Evolutionary conservation across 1,140 invertebrate genomes (phyloP), one percentile per base, ranked within the genome.

Genomic region (Dermatophagoides farinae): DNA sequence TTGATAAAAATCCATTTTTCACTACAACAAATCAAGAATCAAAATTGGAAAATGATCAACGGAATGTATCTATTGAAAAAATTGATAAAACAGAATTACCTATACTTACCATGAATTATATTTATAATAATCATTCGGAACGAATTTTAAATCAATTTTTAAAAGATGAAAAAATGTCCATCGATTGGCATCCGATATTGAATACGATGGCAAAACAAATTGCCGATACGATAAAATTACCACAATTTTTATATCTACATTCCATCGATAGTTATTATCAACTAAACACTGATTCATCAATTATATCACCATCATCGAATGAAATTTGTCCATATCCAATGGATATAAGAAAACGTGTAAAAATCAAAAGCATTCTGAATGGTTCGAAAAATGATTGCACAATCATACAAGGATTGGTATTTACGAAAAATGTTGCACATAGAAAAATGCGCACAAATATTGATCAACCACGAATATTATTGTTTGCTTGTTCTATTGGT

Each of bases 371-470:
- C 9, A 86, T 97, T n/a, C 84, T 97, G 52, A 75, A 79, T 12
- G 88, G 86, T 0, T 73, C 68, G 10, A 78, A 81, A 67, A 76
- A 75, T 37, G 86, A 95, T 64, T 85, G 84, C 20, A 75, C 77
- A 64, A 79, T 95, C 51, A 74, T 93, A 0, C 82, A 82, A 62
- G 91, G 91, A 1, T 82, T 92, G 5, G 86, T 92, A 1, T 90
- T 86, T 66, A 84, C 82, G 16, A 96, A 96, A 76, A 92, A 95
- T 72, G 81, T 96, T 0, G 84, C 86, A 0, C 88, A 96, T 72
- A 83, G 85, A 67, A 73, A 69, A 59, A 96, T 96, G 91, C 76
- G 80, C 20, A 80, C 80, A 1, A 78, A 80, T 66, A 82, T 93
- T 37, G 77, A 77, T 0, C 82, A 85, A 68, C 88, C 91, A 0